Conservation (phyloP, 2,113 vertebrate species). For the Progne subis region DNA sequence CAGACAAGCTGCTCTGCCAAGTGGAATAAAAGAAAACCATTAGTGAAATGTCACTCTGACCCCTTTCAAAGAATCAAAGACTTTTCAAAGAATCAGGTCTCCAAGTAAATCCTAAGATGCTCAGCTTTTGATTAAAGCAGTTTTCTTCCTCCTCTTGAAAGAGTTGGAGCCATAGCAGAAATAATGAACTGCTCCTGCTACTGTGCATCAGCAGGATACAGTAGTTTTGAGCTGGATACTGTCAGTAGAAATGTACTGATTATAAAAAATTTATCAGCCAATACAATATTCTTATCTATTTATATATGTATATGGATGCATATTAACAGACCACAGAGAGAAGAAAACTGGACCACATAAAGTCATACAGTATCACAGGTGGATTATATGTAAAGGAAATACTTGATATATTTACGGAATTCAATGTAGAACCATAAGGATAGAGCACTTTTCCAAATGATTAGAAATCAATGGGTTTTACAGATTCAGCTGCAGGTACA, state of each 20-base stretch:
- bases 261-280: background rate
- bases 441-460: background rate
- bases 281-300: background rate
- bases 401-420: background rate
- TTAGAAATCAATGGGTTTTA: background rate
- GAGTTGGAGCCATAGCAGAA: background rate
- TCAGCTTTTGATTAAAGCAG: constrained; percentile 17
- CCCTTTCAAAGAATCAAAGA: constrained; percentile 27
- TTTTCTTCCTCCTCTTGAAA: background rate
- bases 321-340: background rate
- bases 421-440: background rate
- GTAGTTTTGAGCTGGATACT: background rate
- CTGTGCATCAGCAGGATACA: background rate
- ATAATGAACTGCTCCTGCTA: background rate
- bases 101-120: background rate
- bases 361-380: background rate
- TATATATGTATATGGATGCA: background rate
- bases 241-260: background rate
- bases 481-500: background rate
- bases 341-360: background rate
- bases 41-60: constrained; percentile 34
- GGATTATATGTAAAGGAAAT: background rate
- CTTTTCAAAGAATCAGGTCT: constrained; percentile 11
- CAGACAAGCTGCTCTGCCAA: background rate
- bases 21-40: constrained; percentile 21